Evolutionary conservation across 2,113 vertebrate genomes (phyloP).

Genomic region (Maccullochella peelii): DNA sequence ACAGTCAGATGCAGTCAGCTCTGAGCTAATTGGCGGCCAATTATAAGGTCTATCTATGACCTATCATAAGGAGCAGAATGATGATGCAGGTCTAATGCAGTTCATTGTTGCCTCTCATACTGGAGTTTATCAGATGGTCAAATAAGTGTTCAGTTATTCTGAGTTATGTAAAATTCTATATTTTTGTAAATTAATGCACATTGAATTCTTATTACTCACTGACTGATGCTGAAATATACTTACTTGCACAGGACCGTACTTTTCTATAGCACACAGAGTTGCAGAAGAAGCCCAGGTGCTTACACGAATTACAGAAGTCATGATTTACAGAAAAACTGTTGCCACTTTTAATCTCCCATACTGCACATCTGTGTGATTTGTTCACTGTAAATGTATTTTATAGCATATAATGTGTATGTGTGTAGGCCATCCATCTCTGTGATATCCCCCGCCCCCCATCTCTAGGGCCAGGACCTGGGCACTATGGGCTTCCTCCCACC

Average conservation of each 20-base stretch:
- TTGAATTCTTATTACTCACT: neutral
- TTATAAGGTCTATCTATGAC: neutral
- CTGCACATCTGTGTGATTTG: constrained; percentile 1
- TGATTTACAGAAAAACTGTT: neutral
- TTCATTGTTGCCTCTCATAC: neutral
- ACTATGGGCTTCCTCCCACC: constrained; percentile 85
- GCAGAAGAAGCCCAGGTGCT: neutral
- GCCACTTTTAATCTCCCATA: neutral
- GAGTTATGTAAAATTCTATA: neutral
- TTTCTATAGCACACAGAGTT: neutral
- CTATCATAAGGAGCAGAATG: neutral
- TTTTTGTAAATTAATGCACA: neutral
- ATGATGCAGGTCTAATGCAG: neutral
- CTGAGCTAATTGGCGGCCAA: neutral
- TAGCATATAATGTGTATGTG: neutral
- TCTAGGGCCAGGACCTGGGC: constrained; percentile 86
- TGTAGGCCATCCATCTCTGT: neutral
- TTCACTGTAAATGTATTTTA: neutral
- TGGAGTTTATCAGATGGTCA: neutral
- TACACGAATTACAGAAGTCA: neutral
- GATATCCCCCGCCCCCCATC: neutral
- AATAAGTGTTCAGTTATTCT: neutral
- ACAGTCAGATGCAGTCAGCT: neutral
- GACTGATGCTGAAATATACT: neutral
- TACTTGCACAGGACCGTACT: neutral